Evolutionary conservation across 2,113 vertebrate species (phyloP).

Genomic region (Cichladusa arquata): DNA sequence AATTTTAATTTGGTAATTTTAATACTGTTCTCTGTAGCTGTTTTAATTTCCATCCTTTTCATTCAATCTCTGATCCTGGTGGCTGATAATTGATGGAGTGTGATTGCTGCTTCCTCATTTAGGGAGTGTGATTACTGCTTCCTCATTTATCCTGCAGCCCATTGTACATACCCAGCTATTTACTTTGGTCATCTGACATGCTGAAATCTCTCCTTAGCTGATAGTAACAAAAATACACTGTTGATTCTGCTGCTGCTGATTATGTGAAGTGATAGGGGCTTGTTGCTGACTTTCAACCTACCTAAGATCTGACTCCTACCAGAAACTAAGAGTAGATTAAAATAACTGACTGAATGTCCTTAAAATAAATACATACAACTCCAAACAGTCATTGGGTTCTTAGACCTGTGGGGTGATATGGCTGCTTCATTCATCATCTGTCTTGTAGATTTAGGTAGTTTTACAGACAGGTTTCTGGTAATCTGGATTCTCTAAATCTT

Average conservation of each 20-base stretch:
- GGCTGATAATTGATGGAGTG: neutral
- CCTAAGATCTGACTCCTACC: neutral
- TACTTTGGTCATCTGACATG: neutral
- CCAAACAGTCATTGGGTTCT: neutral
- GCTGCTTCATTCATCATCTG: neutral
- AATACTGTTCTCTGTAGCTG: neutral
- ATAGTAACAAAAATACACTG: neutral
- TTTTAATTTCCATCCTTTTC: neutral
- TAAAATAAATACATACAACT: neutral
- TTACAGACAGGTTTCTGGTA: neutral
- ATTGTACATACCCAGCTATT: neutral
- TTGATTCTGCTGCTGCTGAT: neutral
- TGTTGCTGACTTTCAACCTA: neutral
- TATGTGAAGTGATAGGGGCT: neutral
- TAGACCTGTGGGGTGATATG: neutral
- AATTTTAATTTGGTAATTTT: neutral
- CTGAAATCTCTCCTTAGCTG: neutral
- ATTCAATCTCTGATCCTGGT: neutral
- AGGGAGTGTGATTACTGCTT: neutral
- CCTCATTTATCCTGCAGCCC: neutral
- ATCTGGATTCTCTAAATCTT: neutral
- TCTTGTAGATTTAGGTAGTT: neutral
- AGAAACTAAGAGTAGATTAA: neutral
- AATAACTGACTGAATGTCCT: neutral
- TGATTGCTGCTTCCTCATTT: neutral